phyloP scores from a whole-genome alignment of 2,113 vertebrate genomes.

The Percina caprodes region DNA sequence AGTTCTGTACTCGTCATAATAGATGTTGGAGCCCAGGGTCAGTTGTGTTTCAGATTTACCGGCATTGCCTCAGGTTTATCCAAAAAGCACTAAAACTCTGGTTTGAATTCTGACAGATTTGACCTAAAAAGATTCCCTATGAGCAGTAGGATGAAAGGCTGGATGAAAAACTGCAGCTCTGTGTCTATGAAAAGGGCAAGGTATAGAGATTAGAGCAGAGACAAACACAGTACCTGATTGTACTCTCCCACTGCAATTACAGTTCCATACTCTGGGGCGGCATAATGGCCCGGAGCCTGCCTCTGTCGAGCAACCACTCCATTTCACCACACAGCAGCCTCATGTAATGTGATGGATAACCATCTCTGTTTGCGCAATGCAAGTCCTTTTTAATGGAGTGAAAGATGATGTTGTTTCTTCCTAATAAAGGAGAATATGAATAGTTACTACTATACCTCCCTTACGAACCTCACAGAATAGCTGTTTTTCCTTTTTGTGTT shows the following conservation, averaged over 20 bases:
- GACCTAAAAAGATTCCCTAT: constrained; percentile 50
- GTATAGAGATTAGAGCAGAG: constrained; percentile 63
- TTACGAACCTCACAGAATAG: constrained; percentile 54
- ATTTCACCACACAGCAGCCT: constrained; percentile 52
- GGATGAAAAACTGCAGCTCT: constrained; percentile 24
- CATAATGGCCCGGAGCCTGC: constrained; percentile 58
- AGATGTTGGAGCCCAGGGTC: constrained; percentile 10
- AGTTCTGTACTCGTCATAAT: neutral
- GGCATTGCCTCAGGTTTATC: constrained; percentile 18
- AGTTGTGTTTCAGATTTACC: constrained; percentile 38
- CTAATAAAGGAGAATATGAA: constrained; percentile 59
- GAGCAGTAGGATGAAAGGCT: constrained; percentile 65
- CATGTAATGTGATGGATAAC: constrained; percentile 54
- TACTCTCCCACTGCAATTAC: constrained; percentile 65
- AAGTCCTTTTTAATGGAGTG: constrained; percentile 40
- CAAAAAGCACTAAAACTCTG: constrained; percentile 43
- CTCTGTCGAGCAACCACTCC: constrained; percentile 54
- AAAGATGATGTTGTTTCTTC: constrained; percentile 55
- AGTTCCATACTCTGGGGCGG: constrained; percentile 48
- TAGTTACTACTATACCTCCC: constrained; percentile 40
- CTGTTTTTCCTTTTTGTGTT: constrained; percentile 56
- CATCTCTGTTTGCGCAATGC: constrained; percentile 34
- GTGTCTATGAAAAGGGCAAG: constrained; percentile 39
- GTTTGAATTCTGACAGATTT: constrained; percentile 58
- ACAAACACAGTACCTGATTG: constrained; percentile 65